Base-by-base conservation (phyloP, 2,113 vertebrate species). In the Lepus americanus region DNA sequence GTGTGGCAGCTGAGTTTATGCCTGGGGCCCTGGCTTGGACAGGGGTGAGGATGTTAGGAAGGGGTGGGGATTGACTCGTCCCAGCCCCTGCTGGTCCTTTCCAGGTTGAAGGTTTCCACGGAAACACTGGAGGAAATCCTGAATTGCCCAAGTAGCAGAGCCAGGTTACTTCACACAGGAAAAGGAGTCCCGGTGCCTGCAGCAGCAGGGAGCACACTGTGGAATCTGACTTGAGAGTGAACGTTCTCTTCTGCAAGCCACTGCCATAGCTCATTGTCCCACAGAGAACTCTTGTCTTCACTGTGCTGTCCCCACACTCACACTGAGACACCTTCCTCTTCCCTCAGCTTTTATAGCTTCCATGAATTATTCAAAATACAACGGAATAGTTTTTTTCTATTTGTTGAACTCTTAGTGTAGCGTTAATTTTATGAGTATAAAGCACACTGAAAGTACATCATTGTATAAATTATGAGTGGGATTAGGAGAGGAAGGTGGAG, bases 71-170 rank as follows among this genome's bases (percentile, higher is more conserved):
- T 31, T 63, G 63, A 79, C 87, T 84, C 44, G 5, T 64, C 29
- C 90, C 51, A 87, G n/a, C 29, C 82, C 51, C 36, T 16, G 66
- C 55, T 72, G 44, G 19, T 59, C 25, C 70, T 90, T 79, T n/a
- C 49, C 66, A 64, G 64, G 13, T 31, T 95, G 80, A 72, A 86
- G 51, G 55, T 64, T 69, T 69, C 87, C 93, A 89, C 11, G n/a
- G 87, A 94, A 44, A 92, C 74, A 44, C 9, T 53, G 25, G 25
- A 87, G 44, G 73, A 81, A 93, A 95, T 36, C 29, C 72, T 66
- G n/a, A 87, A 69, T 53, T 82, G 63, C n/a, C 77, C 27, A 70
- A n/a, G 59, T 44, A 76, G 69, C 80, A 87, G 22, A 70, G 31
- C 76, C 27, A 84, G 19, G 23, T 39, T 59, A 53, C 31, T 31